Evolutionary conservation across 2,113 vertebrate genomes (phyloP).

Genomic region (Larimichthys crocea): DNA sequence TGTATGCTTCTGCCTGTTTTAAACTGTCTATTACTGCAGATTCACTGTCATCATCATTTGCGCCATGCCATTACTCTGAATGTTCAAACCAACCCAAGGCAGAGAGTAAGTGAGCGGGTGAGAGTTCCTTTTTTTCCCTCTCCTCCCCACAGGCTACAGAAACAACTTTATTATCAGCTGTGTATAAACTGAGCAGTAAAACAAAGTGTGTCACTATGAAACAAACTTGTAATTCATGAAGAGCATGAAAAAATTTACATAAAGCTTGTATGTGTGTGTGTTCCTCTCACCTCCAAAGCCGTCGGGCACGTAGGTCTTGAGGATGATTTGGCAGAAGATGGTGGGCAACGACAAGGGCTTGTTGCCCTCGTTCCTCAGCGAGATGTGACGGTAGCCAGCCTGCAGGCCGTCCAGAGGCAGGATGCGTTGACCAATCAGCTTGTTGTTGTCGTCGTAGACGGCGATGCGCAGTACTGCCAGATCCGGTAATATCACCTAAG

Average conservation of each 20-base stretch:
- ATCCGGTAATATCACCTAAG: slow-evolving; percentile 96
- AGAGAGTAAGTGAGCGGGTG: slow-evolving; percentile 17
- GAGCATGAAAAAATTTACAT: background rate
- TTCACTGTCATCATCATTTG: slow-evolving; percentile 72
- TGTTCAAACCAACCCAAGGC: slow-evolving; percentile 48
- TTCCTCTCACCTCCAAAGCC: slow-evolving; percentile 93
- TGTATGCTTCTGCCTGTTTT: slow-evolving; percentile 50
- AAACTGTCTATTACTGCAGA: slow-evolving; percentile 57
- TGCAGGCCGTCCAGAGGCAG: slow-evolving; percentile 97
- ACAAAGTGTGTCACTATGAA: slow-evolving; percentile 22
- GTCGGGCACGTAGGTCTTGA: slow-evolving; percentile 98
- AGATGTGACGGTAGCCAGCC: slow-evolving; percentile 97
- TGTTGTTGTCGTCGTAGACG: slow-evolving; percentile 98
- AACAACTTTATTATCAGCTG: slow-evolving; percentile 28
- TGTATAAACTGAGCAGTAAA: slow-evolving; percentile 37
- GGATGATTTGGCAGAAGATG: slow-evolving; percentile 98
- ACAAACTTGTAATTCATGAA: slow-evolving; percentile 14
- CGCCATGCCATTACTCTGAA: slow-evolving; percentile 60
- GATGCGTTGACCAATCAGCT: slow-evolving; percentile 96
- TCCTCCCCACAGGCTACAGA: slow-evolving; percentile 46
- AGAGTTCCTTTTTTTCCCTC: background rate
- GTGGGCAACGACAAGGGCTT: slow-evolving; percentile 97
- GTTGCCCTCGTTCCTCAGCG: slow-evolving; percentile 97
- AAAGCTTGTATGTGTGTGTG: background rate
- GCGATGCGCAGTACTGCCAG: slow-evolving; percentile 96